These are phyloP conservation scores for Cheilosia pagana DNA, from an alignment of 2,888 invertebrate species.

Conservation along the genomic window DNA sequence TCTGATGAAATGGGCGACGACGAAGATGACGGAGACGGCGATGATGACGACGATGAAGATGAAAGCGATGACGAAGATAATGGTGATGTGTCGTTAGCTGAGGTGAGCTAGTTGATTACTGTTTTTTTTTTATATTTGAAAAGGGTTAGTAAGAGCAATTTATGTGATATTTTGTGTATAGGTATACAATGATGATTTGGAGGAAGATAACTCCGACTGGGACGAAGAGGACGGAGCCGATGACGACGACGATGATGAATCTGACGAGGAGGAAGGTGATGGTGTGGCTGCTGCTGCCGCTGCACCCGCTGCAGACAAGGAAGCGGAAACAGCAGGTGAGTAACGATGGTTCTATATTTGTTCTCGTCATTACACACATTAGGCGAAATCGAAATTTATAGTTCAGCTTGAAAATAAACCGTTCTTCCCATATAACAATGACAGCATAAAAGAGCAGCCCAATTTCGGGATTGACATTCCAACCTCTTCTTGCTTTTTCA, in stretches of 20 bases:
- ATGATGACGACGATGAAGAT: slow-evolving; percentile 83
- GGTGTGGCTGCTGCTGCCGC: slow-evolving; percentile 82
- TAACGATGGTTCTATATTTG: background rate
- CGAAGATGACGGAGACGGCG: slow-evolving; percentile 76
- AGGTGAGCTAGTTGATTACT: slow-evolving; percentile 77
- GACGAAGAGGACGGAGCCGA: slow-evolving; percentile 86
- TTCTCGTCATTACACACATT: no score
- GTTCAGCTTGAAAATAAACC: background rate
- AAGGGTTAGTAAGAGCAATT: slow-evolving; percentile 9
- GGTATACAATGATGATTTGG: slow-evolving; percentile 84
- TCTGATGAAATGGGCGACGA: slow-evolving; percentile 77
- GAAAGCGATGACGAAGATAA: slow-evolving; percentile 87
- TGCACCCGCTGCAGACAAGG: slow-evolving; percentile 75
- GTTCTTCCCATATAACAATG: no score
- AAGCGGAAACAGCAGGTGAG: slow-evolving; percentile 77
- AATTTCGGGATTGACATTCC: no score
- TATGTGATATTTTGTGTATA: slow-evolving; percentile 44
- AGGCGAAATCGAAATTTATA: background rate
- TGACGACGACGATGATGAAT: slow-evolving; percentile 86
- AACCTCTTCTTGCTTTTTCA: no score
- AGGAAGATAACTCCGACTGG: slow-evolving; percentile 87
- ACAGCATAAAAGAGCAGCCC: no score
- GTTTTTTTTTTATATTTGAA: slow-evolving; percentile 4
- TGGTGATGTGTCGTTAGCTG: slow-evolving; percentile 83
- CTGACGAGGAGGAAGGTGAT: slow-evolving; percentile 84